A percentile compares a stretch with the other conserved stretches of the same genome.
Conservation (phyloP, 2,797 vertebrate genomes). For the Myripristis jacobus region DNA sequence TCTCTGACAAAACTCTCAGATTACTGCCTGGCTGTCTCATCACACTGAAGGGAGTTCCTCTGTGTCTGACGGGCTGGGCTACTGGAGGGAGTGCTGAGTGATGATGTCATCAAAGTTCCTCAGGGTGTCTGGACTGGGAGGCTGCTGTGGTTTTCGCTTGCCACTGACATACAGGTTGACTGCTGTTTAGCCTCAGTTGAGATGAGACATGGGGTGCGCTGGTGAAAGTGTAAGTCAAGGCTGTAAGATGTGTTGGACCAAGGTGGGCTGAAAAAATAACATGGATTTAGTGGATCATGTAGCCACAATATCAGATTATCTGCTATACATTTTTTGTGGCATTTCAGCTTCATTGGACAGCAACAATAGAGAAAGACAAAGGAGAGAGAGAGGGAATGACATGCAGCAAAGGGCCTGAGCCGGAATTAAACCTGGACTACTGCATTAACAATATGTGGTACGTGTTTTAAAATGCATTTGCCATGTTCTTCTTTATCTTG, state of each 20-base stretch:
- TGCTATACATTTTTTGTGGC: too few species aligned
- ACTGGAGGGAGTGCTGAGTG: constrained; percentile 33
- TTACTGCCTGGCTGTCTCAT: constrained; percentile 37
- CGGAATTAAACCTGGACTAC: too few species aligned
- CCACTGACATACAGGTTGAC: constrained; percentile 21
- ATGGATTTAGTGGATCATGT: neutral
- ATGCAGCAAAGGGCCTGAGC: too few species aligned
- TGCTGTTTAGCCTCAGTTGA: constrained; percentile 14
- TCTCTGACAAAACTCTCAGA: constrained; percentile 36
- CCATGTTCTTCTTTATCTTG: constrained; percentile 10
- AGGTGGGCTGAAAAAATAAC: neutral
- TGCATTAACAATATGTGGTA: too few species aligned
- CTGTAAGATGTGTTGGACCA: neutral
- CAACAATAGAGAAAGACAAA: too few species aligned
- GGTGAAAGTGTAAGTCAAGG: constrained; percentile 1
- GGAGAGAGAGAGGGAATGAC: too few species aligned
- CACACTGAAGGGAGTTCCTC: constrained; percentile 50
- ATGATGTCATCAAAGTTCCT: constrained; percentile 54
- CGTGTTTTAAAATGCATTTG: too few species aligned
- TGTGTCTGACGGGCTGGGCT: constrained; percentile 41
- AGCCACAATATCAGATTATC: neutral
- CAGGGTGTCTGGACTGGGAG: constrained; percentile 21
- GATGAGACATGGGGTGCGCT: neutral
- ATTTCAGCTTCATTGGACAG: too few species aligned
- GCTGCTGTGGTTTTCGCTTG: constrained; percentile 33